These are phyloP conservation scores for Corythoichthys intestinalis DNA, from an alignment of 2,113 vertebrate species.

Conservation along the genomic window DNA sequence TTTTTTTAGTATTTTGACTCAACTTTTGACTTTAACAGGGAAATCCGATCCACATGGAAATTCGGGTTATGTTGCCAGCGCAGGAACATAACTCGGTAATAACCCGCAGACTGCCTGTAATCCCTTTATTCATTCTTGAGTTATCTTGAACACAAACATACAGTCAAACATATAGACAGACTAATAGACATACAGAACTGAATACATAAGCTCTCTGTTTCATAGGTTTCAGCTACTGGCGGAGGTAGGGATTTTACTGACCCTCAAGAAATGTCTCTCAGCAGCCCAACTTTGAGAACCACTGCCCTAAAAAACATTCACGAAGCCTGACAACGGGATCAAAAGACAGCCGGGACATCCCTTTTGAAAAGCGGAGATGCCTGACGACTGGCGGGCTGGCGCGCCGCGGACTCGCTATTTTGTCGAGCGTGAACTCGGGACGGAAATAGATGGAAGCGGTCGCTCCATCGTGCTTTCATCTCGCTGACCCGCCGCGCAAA, in stretches of 20 bases:
- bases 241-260: neutral
- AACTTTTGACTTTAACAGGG: too few relatives aligned
- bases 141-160: too few relatives aligned
- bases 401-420: neutral
- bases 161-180: too few relatives aligned
- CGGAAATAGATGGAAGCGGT: slow-evolving; percentile 8
- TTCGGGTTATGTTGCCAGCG: too few relatives aligned
- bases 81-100: too few relatives aligned
- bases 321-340: neutral
- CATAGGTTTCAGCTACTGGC: too few relatives aligned
- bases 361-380: slow-evolving; percentile 1
- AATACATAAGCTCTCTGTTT: too few relatives aligned
- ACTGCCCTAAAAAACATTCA: neutral
- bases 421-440: neutral
- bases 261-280: neutral
- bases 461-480: slow-evolving; percentile 6
- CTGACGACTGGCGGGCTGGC: neutral
- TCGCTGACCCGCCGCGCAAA: neutral
- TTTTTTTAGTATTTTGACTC: too few relatives aligned
- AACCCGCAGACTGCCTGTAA: too few relatives aligned
- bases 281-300: neutral
- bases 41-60: too few relatives aligned
- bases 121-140: too few relatives aligned
- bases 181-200: too few relatives aligned
- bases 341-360: slow-evolving; percentile 7